These are phyloP conservation scores for Rhodophaea formosa DNA, from an alignment of 2,888 invertebrate species.

Conservation along the genomic window DNA sequence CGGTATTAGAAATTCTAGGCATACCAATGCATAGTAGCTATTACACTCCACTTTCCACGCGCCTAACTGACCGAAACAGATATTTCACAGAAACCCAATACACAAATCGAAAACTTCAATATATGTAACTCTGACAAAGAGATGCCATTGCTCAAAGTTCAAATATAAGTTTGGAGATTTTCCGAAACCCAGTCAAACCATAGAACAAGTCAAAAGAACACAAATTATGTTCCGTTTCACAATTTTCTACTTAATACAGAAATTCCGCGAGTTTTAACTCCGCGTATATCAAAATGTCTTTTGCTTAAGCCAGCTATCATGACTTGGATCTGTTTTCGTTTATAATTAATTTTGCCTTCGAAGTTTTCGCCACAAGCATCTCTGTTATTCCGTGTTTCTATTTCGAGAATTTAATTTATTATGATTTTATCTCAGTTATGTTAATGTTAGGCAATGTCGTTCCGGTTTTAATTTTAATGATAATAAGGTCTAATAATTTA, in stretches of 20 bases:
- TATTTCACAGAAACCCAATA: too few relatives aligned
- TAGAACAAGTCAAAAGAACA: not conserved
- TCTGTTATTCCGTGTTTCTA: conserved; percentile 38
- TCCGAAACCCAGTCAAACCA: not conserved
- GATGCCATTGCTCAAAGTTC: not conserved
- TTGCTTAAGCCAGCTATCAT: conserved; percentile 36
- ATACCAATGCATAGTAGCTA: too few relatives aligned
- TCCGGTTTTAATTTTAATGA: conserved; percentile 1
- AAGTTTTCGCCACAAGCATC: conserved; percentile 41
- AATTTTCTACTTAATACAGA: not conserved
- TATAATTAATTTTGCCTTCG: conserved; percentile 45
- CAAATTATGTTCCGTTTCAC: not conserved
- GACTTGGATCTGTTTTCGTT: conserved; percentile 38
- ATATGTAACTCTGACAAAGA: too few relatives aligned
- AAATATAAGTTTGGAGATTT: not conserved
- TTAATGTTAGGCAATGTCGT: conserved; percentile 11
- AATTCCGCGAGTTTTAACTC: conserved; percentile 10
- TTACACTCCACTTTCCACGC: too few relatives aligned
- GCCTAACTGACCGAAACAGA: too few relatives aligned
- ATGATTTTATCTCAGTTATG: conserved; percentile 31
- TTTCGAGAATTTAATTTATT: conserved; percentile 41
- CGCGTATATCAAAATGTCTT: conserved; percentile 44
- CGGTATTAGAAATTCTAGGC: too few relatives aligned
- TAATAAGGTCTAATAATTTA: not conserved
- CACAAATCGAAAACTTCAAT: not conserved